Evolutionary conservation across 2,888 invertebrate species (phyloP).

Genomic region (Callosobruchus maculatus): DNA sequence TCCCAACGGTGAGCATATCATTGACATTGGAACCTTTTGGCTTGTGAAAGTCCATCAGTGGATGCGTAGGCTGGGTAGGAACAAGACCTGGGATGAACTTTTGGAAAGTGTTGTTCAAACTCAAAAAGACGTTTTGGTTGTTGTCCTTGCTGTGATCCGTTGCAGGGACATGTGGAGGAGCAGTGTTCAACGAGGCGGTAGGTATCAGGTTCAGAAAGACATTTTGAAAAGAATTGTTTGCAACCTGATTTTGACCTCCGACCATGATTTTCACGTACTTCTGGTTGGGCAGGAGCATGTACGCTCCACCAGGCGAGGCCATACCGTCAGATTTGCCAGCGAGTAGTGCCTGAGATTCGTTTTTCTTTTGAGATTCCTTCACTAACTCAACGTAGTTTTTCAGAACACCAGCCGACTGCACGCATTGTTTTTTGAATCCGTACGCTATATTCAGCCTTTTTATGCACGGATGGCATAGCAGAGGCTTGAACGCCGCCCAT

Average conservation of each 20-base stretch:
- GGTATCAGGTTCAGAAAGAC: conserved; percentile 43
- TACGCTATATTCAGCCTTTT: conserved; percentile 42
- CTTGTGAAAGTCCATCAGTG: conserved; percentile 10
- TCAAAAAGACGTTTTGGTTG: conserved; percentile 43
- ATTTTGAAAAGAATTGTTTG: conserved; percentile 37
- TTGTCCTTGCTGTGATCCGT: conserved; percentile 31
- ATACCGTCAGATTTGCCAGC: conserved; percentile 22
- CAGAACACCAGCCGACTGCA: conserved; percentile 39
- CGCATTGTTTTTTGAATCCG: conserved; percentile 44
- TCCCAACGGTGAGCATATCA: conserved; percentile 35
- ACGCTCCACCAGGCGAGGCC: conserved; percentile 27
- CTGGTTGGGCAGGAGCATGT: conserved; percentile 39
- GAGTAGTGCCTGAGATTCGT: conserved; percentile 24
- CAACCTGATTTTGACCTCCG: conserved; percentile 28
- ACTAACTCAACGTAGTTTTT: conserved; percentile 39
- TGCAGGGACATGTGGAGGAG: conserved; percentile 2
- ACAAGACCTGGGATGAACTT: conserved; percentile 34
- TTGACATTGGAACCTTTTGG: conserved; percentile 29
- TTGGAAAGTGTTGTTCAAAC: conserved; percentile 39
- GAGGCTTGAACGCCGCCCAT: conserved; percentile 41
- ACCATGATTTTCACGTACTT: conserved; percentile 40
- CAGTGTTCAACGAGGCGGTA: conserved; percentile 25
- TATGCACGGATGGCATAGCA: conserved; percentile 43
- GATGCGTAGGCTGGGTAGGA: conserved; percentile 11
- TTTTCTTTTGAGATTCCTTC: conserved; percentile 36